Base-by-base conservation (phyloP, 2,113 vertebrate species). In the Lanius collurio region DNA sequence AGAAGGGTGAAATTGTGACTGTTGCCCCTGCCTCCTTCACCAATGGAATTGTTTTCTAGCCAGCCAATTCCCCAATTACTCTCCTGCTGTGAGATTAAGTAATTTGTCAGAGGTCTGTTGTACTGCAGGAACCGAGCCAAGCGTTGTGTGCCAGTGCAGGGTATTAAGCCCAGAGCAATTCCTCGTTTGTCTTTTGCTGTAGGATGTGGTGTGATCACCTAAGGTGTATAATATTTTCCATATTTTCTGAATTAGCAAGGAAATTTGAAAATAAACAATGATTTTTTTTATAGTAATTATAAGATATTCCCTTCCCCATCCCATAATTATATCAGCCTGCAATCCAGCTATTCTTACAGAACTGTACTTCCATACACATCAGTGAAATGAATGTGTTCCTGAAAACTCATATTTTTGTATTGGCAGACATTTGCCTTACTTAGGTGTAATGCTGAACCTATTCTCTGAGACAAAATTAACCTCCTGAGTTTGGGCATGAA, bases 301-400 rank as follows among this genome's bases (percentile, higher is more conserved):
- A 21, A 47, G 15, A 18, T 28, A 46, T 3, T 35, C 1, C 1
- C 4, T 14, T 49, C 11, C 9, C 26, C 2, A 2, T 8, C 1
- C 3, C 0, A 0, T 39, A 46, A 37, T 7, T 50, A 1, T n/a
- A 33, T 49, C 35, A 60, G 22, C 5, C 64, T 64, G 33, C 77
- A 93, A 62, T 79, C 26, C 16, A 65, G 50, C 6, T 5, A 5
- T 53, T 78, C 30, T 31, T 21, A 10, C 28, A 68, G 21, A 86
- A 33, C 3, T 52, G 22, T 50, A 39, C 41, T 65, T 81, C 21
- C 9, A 22, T 31, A 17, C 3, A 31, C 17, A 39, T 74, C 17
- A 41, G 5, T 56, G 35, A 73, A 87, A 46, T 49, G 2, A 37
- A 12, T 10, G 6, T 52, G 18, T n/a, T 78, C 9, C 35, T 90